A percentile compares a stretch with the other conserved stretches of the same genome.
These are phyloP conservation scores for Lagenorhynchus albirostris DNA, from an alignment of 2,113 vertebrate species.

Conservation along the genomic window DNA sequence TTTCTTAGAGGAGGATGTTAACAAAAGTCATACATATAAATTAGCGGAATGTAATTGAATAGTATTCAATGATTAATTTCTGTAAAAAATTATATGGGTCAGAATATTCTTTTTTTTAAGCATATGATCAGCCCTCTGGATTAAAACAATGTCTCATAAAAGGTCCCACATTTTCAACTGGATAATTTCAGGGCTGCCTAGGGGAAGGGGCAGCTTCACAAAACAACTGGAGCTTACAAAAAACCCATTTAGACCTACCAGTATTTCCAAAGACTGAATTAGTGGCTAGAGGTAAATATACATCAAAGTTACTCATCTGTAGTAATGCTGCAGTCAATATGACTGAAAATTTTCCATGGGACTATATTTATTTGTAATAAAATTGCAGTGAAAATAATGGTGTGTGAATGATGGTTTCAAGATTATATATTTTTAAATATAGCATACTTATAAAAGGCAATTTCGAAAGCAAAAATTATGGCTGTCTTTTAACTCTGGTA, in stretches of 20 bases:
- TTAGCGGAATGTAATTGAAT: background rate
- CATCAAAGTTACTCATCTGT: background rate
- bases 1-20: background rate
- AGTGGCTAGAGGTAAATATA: background rate
- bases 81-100: background rate
- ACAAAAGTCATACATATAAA: background rate
- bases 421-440: background rate
- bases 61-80: background rate
- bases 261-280: background rate
- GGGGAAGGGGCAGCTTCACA: background rate
- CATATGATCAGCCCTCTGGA: background rate
- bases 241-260: background rate
- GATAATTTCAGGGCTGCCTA: background rate
- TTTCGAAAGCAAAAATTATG: slow-evolving; percentile 38
- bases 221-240: background rate
- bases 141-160: background rate
- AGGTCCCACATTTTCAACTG: background rate
- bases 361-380: background rate
- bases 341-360: background rate
- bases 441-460: background rate
- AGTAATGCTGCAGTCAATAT: background rate
- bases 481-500: background rate
- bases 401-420: background rate
- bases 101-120: background rate
- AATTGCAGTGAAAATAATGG: background rate